phyloP scores from a whole-genome alignment of 2,888 invertebrate genomes.

The Nasonia oneida region DNA sequence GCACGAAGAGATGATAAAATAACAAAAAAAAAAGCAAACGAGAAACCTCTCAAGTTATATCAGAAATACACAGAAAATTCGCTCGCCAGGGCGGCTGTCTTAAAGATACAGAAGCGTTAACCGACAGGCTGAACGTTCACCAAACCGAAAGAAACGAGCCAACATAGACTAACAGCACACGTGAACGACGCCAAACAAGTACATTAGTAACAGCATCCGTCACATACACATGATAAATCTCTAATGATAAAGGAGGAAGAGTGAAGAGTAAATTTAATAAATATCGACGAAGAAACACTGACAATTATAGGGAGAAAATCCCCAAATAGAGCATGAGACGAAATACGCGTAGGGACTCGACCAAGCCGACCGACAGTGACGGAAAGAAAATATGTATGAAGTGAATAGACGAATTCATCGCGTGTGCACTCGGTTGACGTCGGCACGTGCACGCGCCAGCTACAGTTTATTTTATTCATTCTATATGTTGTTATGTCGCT shows the following conservation, averaged over 20 bases:
- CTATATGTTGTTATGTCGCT: background rate
- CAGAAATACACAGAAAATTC: slow-evolving; percentile 35
- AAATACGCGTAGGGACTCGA: background rate
- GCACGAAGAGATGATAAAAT: slow-evolving; percentile 36
- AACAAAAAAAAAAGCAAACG: slow-evolving; percentile 34
- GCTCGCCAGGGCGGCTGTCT: slow-evolving; percentile 43
- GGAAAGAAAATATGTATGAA: background rate
- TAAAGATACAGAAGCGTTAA: slow-evolving; percentile 34
- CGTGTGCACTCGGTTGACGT: slow-evolving; percentile 22
- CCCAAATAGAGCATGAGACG: background rate
- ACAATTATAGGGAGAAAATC: slow-evolving; percentile 36
- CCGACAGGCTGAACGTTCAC: background rate
- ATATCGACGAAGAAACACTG: slow-evolving; percentile 18
- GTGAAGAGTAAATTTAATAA: slow-evolving; percentile 41
- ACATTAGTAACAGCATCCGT: slow-evolving; percentile 21
- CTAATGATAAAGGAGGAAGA: slow-evolving; percentile 9
- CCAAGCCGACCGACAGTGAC: slow-evolving; percentile 10
- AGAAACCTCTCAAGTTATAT: background rate
- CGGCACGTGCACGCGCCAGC: background rate
- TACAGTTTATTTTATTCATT: slow-evolving; percentile 53
- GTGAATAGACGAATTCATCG: slow-evolving; percentile 9
- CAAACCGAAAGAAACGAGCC: slow-evolving; percentile 24
- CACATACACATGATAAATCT: slow-evolving; percentile 29
- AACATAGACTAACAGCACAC: slow-evolving; percentile 20
- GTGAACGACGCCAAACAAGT: slow-evolving; percentile 19